Evolutionary conservation across 1,140 invertebrate genomes (phyloP).

Genomic region (Pseudomyrmex flavicornis): DNA sequence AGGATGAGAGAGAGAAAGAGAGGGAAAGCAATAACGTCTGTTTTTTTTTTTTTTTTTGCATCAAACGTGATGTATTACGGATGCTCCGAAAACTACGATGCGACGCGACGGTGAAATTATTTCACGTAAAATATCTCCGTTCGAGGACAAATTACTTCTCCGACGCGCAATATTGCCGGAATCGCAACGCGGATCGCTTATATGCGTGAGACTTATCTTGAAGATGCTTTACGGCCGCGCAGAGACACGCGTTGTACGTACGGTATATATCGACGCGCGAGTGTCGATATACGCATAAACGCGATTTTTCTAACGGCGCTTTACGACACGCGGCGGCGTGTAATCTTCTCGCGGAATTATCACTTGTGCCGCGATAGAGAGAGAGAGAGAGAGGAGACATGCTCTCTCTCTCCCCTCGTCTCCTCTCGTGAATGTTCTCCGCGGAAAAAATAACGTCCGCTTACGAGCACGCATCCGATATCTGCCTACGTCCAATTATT

Average conservation of each 20-base stretch:
- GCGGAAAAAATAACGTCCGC: slow-evolving; percentile 14
- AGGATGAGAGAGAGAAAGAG: too few relatives aligned
- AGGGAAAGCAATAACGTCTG: too few relatives aligned
- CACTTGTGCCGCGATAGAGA: background rate
- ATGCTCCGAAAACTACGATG: too few relatives aligned
- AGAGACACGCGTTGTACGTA: slow-evolving; percentile 1
- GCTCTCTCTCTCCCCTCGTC: background rate
- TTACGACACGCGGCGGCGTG: slow-evolving; percentile 25
- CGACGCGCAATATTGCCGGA: background rate
- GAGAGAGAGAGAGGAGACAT: background rate
- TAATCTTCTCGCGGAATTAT: slow-evolving; percentile 29
- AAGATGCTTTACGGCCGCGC: slow-evolving; percentile 22
- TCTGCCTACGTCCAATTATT: slow-evolving; percentile 18
- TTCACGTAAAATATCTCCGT: too few relatives aligned
- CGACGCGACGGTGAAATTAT: too few relatives aligned
- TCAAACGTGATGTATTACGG: too few relatives aligned
- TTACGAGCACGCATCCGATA: slow-evolving; percentile 27
- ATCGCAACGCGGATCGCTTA: too few relatives aligned
- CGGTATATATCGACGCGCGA: background rate
- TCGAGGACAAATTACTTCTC: too few relatives aligned
- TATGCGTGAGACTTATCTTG: background rate
- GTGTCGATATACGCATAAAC: slow-evolving; percentile 41
- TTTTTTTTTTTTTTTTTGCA: too few relatives aligned
- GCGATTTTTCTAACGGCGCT: slow-evolving; percentile 32
- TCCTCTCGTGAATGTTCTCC: background rate